phyloP scores from a whole-genome alignment of 2,888 invertebrate genomes.

The Spialia ferax region DNA sequence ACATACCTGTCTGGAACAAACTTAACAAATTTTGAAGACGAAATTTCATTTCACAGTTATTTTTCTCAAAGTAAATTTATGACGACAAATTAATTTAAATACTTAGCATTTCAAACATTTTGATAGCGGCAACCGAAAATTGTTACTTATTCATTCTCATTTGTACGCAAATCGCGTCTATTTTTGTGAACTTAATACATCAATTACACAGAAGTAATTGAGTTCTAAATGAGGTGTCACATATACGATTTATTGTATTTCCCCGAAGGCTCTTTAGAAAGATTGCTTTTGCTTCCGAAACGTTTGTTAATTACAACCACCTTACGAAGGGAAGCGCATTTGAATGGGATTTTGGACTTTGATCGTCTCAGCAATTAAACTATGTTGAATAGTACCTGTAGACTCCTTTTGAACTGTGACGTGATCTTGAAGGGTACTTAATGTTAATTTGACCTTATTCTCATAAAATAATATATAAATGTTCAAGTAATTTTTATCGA shows the following conservation, averaged over 20 bases:
- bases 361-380: conserved; percentile 9
- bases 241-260: conserved; percentile 46
- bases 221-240: conserved; percentile 47
- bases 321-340: conserved; percentile 32
- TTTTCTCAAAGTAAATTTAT: too few species aligned
- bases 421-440: neutral
- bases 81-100: too few species aligned
- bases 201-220: conserved; percentile 52
- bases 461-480: too few species aligned
- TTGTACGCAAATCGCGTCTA: conserved; percentile 20
- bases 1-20: too few species aligned
- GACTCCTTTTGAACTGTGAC: neutral
- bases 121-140: too few species aligned
- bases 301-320: conserved; percentile 42
- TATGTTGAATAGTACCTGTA: neutral
- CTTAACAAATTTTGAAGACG: too few species aligned
- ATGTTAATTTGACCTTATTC: neutral
- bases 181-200: conserved; percentile 39
- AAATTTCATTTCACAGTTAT: too few species aligned
- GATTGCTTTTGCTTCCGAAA: conserved; percentile 44
- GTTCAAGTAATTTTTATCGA: too few species aligned
- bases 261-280: conserved; percentile 44
- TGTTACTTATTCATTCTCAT: neutral
- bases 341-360: conserved; percentile 36
- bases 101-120: too few species aligned